phyloP scores from a whole-genome alignment of 2,797 vertebrate genomes.

The Gadopsis marmoratus region DNA sequence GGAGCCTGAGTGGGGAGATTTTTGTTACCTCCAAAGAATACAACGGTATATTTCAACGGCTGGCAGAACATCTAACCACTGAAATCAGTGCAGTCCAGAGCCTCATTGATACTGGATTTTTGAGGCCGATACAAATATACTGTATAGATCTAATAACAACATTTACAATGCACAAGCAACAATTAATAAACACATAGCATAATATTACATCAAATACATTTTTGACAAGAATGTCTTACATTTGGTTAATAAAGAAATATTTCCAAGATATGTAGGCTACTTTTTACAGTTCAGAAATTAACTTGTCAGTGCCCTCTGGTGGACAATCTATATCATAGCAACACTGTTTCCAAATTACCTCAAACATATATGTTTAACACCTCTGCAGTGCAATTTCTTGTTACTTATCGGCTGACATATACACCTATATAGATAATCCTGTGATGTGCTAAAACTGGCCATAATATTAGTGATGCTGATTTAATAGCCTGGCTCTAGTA shows the following conservation, averaged over 20 bases:
- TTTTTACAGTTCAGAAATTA: background rate
- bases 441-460: no score
- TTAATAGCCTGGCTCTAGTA: no score
- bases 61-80: background rate
- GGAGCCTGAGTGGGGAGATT: background rate
- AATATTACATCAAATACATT: background rate
- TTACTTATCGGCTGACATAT: background rate
- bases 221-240: background rate
- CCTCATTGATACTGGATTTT: background rate
- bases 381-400: background rate
- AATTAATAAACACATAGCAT: no score
- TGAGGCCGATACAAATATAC: background rate
- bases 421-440: background rate
- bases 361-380: background rate
- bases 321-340: background rate
- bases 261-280: background rate
- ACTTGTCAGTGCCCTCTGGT: background rate
- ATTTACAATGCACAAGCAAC: no score
- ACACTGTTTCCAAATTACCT: background rate
- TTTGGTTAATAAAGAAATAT: background rate
- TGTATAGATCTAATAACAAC: no score
- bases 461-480: no score
- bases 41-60: background rate
- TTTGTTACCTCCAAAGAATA: background rate
- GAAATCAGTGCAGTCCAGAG: no score